These are phyloP conservation scores for Dendrolimus pini DNA, from an alignment of 2,888 invertebrate species.

Conservation along the genomic window DNA sequence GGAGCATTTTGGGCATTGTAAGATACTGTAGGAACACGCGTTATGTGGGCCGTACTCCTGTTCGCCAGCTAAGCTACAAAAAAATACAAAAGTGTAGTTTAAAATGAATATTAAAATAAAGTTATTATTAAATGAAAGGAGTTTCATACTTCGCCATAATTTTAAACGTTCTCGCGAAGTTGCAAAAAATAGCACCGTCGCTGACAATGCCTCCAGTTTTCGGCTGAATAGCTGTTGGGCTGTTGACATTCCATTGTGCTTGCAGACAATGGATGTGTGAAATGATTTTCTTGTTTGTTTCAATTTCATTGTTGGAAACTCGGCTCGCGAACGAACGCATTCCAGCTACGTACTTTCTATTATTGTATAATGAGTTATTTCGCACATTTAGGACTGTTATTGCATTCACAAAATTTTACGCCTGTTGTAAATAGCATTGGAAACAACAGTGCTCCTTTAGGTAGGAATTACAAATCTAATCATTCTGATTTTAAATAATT, in stretches of 20 bases:
- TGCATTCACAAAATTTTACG: neutral
- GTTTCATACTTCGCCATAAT: neutral
- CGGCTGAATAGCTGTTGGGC: conserved; percentile 23
- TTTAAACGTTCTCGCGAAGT: conserved; percentile 1
- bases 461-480: no score
- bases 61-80: no score
- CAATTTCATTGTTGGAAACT: neutral
- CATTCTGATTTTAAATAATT: no score
- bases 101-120: no score
- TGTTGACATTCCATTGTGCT: conserved; percentile 34
- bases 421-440: neutral
- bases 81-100: no score
- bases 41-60: no score
- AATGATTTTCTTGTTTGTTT: conserved; percentile 14
- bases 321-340: conserved; percentile 1
- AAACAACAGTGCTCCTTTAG: neutral
- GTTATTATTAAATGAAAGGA: neutral
- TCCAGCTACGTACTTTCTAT: neutral
- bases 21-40: no score
- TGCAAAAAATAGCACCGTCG: conserved; percentile 16
- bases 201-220: conserved; percentile 23
- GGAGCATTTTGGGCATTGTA: no score
- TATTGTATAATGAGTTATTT: neutral
- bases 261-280: conserved; percentile 24
- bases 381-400: neutral